These are phyloP conservation scores for Rhagophthalmus giganteus DNA, from an alignment of 2,888 invertebrate species.

Conservation along the genomic window DNA sequence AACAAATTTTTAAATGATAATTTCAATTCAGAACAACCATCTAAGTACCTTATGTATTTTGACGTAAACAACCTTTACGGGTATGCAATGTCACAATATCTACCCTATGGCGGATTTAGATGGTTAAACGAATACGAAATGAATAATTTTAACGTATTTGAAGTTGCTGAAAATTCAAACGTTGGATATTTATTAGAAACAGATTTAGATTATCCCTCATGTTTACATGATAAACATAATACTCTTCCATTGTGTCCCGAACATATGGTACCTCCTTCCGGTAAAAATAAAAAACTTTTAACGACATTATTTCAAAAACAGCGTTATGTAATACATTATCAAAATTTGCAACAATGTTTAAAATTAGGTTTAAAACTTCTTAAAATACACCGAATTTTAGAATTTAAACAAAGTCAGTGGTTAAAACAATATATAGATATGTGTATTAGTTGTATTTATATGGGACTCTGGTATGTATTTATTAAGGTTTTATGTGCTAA, in stretches of 20 bases:
- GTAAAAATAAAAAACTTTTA: not conserved
- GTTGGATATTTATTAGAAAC: not conserved
- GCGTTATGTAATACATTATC: not conserved
- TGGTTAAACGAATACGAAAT: not conserved
- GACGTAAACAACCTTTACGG: not conserved
- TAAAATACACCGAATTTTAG: not conserved
- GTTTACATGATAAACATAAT: no score
- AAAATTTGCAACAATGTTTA: not conserved
- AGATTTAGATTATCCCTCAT: no score
- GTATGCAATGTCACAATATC: no score
- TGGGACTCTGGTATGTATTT: no score
- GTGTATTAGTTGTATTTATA: no score
- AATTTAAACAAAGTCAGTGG: constrained; percentile 1
- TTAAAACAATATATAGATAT: constrained; percentile 6
- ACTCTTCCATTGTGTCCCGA: no score
- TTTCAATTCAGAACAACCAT: no score
- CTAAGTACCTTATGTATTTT: no score
- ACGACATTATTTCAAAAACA: not conserved
- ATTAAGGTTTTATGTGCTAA: no score
- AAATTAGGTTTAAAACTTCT: not conserved
- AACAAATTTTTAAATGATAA: not conserved
- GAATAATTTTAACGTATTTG: not conserved
- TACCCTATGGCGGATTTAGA: not conserved
- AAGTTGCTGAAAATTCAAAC: not conserved
- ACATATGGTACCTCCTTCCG: no score